These are phyloP conservation scores for Euproctis similis DNA, from an alignment of 2,888 invertebrate genomes.

Conservation along the genomic window DNA sequence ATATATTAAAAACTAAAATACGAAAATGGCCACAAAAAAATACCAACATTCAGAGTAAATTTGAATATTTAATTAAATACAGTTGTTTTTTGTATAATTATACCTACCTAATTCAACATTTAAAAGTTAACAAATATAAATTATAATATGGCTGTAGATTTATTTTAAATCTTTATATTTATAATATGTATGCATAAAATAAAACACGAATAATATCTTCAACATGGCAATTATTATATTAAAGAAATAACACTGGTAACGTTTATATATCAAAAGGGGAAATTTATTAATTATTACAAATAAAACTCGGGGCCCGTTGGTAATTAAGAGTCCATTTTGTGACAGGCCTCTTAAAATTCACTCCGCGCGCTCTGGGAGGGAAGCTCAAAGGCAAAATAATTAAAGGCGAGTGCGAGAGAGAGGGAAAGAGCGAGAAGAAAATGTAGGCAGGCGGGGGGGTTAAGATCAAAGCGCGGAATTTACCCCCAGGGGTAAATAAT, in stretches of 20 bases:
- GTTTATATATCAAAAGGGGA: conserved; percentile 30
- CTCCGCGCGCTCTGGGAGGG: conserved; percentile 49
- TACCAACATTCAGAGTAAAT: no score
- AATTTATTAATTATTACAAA: conserved; percentile 67
- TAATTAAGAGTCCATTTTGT: conserved; percentile 72
- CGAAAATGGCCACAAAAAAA: no score
- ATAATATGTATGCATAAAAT: conserved; percentile 1
- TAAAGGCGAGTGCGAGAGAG: conserved; percentile 63
- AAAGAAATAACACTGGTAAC: conserved; percentile 25
- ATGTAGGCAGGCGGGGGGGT: conserved; percentile 48
- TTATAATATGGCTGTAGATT: conserved; percentile 1
- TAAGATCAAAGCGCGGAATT: conserved; percentile 65
- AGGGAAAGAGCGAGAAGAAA: no score
- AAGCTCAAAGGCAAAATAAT: conserved; percentile 70
- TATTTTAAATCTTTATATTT: no score
- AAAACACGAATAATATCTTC: conserved; percentile 1
- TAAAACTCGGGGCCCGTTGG: conserved; percentile 50
- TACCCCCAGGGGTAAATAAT: conserved; percentile 57
- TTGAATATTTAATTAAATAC: no score
- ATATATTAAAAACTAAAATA: no score
- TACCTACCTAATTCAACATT: no score
- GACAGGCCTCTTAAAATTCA: conserved; percentile 71
- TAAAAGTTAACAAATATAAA: no score
- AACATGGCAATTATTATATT: conserved; percentile 9
- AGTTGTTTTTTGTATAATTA: no score